A percentile compares a stretch with the other conserved stretches of the same genome.
Conservation (phyloP, 2,797 vertebrate species). For the Gobio occitaniae region DNA sequence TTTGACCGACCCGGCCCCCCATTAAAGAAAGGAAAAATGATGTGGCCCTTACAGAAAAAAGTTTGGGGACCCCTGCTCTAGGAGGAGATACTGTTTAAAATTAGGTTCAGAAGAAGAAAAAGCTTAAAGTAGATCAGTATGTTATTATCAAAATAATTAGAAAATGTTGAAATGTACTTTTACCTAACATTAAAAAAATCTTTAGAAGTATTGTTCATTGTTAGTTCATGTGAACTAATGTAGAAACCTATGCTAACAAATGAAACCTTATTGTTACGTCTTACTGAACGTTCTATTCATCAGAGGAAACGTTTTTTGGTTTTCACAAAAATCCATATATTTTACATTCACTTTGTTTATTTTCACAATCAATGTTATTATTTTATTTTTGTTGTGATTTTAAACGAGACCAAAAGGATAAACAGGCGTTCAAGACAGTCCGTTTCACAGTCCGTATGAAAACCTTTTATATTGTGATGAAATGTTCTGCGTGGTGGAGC, state of each 20-base stretch:
- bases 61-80: too few relatives aligned
- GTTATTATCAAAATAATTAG: too few relatives aligned
- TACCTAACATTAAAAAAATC: too few relatives aligned
- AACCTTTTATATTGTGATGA: not conserved
- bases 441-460: not conserved
- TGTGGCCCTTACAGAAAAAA: too few relatives aligned
- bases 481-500: not conserved
- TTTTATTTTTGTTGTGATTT: not conserved
- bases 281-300: not conserved
- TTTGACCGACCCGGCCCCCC: too few relatives aligned
- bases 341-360: not conserved
- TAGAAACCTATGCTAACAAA: not conserved
- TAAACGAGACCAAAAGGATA: not conserved
- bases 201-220: not conserved
- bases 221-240: too few relatives aligned
- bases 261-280: not conserved
- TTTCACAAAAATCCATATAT: not conserved
- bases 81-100: too few relatives aligned
- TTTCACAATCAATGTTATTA: too few relatives aligned
- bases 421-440: not conserved
- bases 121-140: too few relatives aligned
- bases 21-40: too few relatives aligned
- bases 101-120: too few relatives aligned
- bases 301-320: not conserved
- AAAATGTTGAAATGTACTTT: not conserved